Evolutionary conservation across 2,888 invertebrate species (phyloP), one percentile per base, ranked within the genome.

Genomic region (Cerastis leucographa): DNA sequence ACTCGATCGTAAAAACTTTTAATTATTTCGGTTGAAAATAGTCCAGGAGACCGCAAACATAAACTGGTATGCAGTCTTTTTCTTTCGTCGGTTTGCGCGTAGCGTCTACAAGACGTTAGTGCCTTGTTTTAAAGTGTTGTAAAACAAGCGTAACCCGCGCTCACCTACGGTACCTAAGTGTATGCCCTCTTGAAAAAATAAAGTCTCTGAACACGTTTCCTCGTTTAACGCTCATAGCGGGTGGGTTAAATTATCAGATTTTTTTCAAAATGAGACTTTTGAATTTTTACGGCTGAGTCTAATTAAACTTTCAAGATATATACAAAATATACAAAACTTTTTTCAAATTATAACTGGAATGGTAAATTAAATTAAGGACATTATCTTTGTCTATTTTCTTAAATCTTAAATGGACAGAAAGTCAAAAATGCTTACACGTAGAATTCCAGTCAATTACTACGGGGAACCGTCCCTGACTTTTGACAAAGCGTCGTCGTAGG

Each of bases 81-180:
- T 94, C 94, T 93, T 93, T 90, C 87, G 88, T 90, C 88, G 89
- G 90, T 92, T 88, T 88, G 87, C 89, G 86, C 85, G 86, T 86
- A 81, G 85, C 89, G 74, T 89, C 89, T 91, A 91, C 93, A 92
- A 94, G 91, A 91, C 91, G 94, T 94, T 94, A 96, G 93, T 94
- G 93, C 93, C 94, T 94, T 94, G 94, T 95, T 96, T 95, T 93
- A 95, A 96, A 95, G 94, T 96, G 96, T 95, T 96, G 96, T 96
- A 96, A 96, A 96, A 95, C 93, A 93, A 94, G 90, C 93, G 93
- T 94, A 93, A 93, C 93, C 90, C 80, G 87, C 85, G 91, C 88
- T 90, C 90, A 87, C 88, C 86, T 87, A 85, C 86, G 85, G 87
- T 80, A 88, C 89, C 84, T 85, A 87, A 86, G 88, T 89, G 90